Percentiles rank a stretch among this genome's conserved stretches.
Conservation (phyloP, 1,140 invertebrate genomes). For the Glossosoma conforme region DNA sequence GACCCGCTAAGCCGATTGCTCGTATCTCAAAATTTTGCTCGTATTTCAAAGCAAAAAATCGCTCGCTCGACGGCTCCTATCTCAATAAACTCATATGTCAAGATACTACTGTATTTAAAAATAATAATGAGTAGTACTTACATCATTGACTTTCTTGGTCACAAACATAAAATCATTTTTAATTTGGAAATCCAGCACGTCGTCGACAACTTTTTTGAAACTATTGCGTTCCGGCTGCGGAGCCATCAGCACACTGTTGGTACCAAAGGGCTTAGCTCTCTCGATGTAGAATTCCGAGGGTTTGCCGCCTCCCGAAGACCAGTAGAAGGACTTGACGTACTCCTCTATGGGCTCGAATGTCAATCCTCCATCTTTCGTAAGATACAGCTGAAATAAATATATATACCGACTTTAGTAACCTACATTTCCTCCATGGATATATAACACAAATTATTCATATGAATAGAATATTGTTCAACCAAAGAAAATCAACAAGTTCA, state of each 20-base stretch:
- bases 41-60: no score
- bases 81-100: no score
- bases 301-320: slow-evolving; percentile 53
- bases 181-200: slow-evolving; percentile 77
- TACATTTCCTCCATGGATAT: no score
- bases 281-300: slow-evolving; percentile 62
- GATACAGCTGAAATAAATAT: slow-evolving; percentile 59
- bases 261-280: slow-evolving; percentile 58
- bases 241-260: slow-evolving; percentile 58
- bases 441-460: no score
- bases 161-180: slow-evolving; percentile 83
- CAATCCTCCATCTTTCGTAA: slow-evolving; percentile 69
- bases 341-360: slow-evolving; percentile 63
- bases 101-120: no score
- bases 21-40: no score
- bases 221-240: slow-evolving; percentile 37
- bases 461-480: no score
- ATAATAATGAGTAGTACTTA: slow-evolving; percentile 36
- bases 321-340: slow-evolving; percentile 73
- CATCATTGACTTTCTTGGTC: slow-evolving; percentile 54
- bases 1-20: no score
- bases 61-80: no score
- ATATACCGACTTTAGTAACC: no score
- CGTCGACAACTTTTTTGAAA: slow-evolving; percentile 54
- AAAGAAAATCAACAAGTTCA: no score